phyloP scores from a whole-genome alignment of 2,113 vertebrate species.

The Enhydra lutris region DNA sequence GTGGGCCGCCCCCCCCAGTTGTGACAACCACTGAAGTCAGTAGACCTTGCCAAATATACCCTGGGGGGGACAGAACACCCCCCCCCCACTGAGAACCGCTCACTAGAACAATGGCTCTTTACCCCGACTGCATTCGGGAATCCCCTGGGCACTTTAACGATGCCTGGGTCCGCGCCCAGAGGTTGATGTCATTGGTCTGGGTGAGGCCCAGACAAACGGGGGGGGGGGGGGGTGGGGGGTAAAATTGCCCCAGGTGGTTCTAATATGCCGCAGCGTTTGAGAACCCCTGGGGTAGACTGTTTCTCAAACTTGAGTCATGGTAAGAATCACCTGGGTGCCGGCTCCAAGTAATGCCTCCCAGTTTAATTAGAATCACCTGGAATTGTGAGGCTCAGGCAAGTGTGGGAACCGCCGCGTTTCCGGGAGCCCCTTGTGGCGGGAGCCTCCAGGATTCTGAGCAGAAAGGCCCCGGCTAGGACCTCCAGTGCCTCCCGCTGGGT shows the following conservation, averaged over 20 bases:
- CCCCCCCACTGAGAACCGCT: rapidly evolving
- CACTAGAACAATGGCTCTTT: background rate
- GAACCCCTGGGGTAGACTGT: no score
- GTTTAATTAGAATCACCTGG: background rate
- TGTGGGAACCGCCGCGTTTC: background rate
- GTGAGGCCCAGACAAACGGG: background rate
- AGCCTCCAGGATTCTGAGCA: background rate
- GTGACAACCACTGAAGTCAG: background rate
- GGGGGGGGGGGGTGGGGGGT: no score
- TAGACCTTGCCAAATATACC: background rate
- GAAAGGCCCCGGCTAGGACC: background rate
- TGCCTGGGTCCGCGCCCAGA: background rate
- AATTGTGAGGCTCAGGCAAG: background rate
- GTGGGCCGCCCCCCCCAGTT: no score
- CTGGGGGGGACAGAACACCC: background rate
- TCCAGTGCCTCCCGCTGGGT: background rate
- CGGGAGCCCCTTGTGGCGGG: background rate
- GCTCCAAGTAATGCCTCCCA: background rate
- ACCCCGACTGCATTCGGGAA: background rate
- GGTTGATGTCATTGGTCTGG: background rate
- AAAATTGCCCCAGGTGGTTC: background rate
- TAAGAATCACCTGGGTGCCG: background rate
- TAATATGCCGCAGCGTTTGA: background rate
- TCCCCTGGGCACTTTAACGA: no score
- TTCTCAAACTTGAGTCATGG: background rate